Conservation (phyloP, 1,140 invertebrate genomes). For the Philopotamus ludificatus region DNA sequence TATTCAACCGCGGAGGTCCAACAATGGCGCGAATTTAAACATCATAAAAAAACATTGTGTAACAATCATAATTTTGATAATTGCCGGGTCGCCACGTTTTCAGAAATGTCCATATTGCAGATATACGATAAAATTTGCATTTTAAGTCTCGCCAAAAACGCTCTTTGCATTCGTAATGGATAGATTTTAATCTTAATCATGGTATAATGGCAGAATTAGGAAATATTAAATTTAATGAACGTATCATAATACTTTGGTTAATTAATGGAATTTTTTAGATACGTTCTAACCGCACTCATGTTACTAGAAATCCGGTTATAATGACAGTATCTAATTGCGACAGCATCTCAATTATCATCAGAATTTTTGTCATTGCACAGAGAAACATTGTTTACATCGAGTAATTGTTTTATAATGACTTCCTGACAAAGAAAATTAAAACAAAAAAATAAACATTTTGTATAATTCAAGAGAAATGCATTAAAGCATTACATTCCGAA, state of each 20-base stretch:
- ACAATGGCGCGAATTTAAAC: no score
- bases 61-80: no score
- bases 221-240: no score
- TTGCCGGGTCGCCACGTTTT: no score
- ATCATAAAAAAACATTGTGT: no score
- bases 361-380: neutral
- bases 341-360: neutral
- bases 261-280: neutral
- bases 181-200: neutral
- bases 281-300: neutral
- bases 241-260: neutral
- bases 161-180: neutral
- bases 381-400: neutral
- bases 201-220: neutral
- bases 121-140: no score
- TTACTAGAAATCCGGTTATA: neutral
- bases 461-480: neutral
- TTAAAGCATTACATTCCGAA: neutral
- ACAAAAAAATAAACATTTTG: neutral
- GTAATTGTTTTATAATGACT: neutral
- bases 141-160: no score
- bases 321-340: neutral
- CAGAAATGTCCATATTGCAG: no score
- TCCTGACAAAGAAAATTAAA: neutral
- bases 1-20: no score